A percentile compares a stretch with the other conserved stretches of the same genome.
phyloP scores from a whole-genome alignment of 53 echinoderm and acorn worm genomes.

The Apostichopus leukothele region DNA sequence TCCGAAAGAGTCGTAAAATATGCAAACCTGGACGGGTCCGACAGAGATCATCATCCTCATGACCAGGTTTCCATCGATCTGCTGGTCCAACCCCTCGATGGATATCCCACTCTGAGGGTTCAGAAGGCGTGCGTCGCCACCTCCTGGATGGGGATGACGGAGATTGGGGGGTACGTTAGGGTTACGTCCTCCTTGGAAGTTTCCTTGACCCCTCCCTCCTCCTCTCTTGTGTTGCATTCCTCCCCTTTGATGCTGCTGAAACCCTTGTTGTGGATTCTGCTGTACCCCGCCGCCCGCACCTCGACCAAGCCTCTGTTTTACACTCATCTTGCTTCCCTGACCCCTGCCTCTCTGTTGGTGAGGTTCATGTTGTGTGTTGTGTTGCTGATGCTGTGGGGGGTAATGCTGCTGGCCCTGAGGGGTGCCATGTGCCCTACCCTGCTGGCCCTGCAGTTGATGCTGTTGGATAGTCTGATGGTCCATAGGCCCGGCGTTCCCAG shows the following conservation, averaged over 20 bases:
- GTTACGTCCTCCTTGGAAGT: slow-evolving; percentile 44
- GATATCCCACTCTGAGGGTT: slow-evolving; percentile 41
- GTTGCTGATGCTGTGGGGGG: slow-evolving; percentile 44
- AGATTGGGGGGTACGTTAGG: slow-evolving; percentile 19
- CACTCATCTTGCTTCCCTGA: slow-evolving; percentile 27
- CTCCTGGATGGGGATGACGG: slow-evolving; percentile 43
- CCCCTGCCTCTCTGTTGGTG: slow-evolving; percentile 35
- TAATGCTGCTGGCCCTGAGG: slow-evolving; percentile 4
- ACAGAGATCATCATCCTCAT: slow-evolving; percentile 57
- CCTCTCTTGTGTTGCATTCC: slow-evolving; percentile 28
- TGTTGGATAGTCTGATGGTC: neutral
- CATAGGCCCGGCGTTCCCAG: neutral
- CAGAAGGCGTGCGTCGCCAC: slow-evolving; percentile 25
- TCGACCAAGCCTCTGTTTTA: slow-evolving; percentile 37
- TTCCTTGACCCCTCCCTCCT: slow-evolving; percentile 1
- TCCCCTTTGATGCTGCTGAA: slow-evolving; percentile 34
- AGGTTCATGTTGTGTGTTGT: slow-evolving; percentile 43
- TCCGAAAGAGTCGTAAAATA: too few relatives aligned
- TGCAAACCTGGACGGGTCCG: slow-evolving; percentile 69
- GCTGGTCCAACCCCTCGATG: slow-evolving; percentile 60
- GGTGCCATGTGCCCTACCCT: neutral
- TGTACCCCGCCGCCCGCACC: slow-evolving; percentile 13
- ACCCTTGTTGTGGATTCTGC: slow-evolving; percentile 3
- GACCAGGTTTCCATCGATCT: slow-evolving; percentile 49
- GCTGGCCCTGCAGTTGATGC: slow-evolving; percentile 11